Conservation (phyloP, 1,140 invertebrate genomes). For the Capitella teleta region DNA sequence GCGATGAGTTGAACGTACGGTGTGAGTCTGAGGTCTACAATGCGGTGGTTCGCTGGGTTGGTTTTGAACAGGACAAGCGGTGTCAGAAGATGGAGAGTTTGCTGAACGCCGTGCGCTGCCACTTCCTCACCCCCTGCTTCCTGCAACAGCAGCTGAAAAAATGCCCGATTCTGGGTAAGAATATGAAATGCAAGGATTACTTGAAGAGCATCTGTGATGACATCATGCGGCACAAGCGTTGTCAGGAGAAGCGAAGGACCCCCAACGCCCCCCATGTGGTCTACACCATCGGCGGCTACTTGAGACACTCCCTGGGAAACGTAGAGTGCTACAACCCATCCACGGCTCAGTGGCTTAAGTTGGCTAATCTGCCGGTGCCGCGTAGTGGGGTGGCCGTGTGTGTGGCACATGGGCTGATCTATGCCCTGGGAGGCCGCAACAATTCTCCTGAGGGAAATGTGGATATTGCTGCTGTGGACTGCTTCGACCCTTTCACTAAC, state of each 20-base stretch:
- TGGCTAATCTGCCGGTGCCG: conserved; percentile 66
- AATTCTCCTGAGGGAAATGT: conserved; percentile 68
- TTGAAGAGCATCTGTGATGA: conserved; percentile 77
- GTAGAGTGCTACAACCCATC: conserved; percentile 78
- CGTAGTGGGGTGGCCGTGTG: conserved; percentile 62
- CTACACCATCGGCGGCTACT: conserved; percentile 80
- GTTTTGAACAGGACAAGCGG: conserved; percentile 68
- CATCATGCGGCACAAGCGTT: conserved; percentile 30
- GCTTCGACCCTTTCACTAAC: conserved; percentile 65
- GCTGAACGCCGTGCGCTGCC: conserved; percentile 72
- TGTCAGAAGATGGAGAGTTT: conserved; percentile 76
- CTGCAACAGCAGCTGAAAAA: conserved; percentile 82
- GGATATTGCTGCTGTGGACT: conserved; percentile 60
- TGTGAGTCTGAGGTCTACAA: conserved; percentile 82
- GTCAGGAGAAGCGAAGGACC: conserved; percentile 26
- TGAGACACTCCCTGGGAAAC: conserved; percentile 68
- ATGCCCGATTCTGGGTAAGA: conserved; percentile 67
- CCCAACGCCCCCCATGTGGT: conserved; percentile 51
- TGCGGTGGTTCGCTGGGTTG: conserved; percentile 82
- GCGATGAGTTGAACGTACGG: conserved; percentile 78
- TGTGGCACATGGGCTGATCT: conserved; percentile 61
- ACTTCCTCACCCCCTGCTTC: conserved; percentile 82
- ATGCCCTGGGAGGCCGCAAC: conserved; percentile 80
- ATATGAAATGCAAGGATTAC: conserved; percentile 77
- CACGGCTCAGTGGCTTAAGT: conserved; percentile 66